A percentile compares a stretch with the other conserved stretches of the same genome.
Evolutionary conservation across 1,140 invertebrate genomes (phyloP).

Genomic region (Drosophila pseudoobscura): DNA sequence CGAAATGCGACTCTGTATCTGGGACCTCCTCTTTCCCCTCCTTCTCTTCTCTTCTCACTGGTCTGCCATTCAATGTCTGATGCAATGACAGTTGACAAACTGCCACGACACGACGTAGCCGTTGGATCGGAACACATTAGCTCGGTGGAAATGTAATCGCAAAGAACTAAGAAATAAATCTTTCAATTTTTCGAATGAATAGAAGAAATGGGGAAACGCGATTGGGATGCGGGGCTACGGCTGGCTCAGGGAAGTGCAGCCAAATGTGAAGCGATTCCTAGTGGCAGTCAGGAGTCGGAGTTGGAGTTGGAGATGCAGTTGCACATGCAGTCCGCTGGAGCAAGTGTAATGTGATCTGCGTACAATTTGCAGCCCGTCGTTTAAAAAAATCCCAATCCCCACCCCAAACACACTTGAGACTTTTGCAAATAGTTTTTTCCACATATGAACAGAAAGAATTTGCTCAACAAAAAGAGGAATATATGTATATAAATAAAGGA

Average conservation of each 20-base stretch:
- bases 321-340: conserved; percentile 49
- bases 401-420: conserved; percentile 73
- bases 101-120: conserved; percentile 49
- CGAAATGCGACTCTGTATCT: conserved; percentile 48
- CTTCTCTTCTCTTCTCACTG: not conserved
- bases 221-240: not conserved
- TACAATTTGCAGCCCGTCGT: conserved; percentile 74
- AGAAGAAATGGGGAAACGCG: not conserved
- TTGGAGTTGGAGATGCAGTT: conserved; percentile 18
- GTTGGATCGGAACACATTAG: conserved; percentile 78
- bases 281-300: conserved; percentile 21
- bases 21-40: not conserved
- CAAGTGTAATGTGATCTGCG: conserved; percentile 75
- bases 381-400: conserved; percentile 56
- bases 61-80: conserved; percentile 55
- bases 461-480: conserved; percentile 52
- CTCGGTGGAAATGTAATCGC: conserved; percentile 74
- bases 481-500: conserved; percentile 69
- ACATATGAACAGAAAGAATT: conserved; percentile 63
- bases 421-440: conserved; percentile 74
- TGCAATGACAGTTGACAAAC: conserved; percentile 76
- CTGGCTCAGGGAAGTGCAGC: conserved; percentile 54
- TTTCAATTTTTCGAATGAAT: conserved; percentile 76
- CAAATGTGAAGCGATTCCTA: conserved; percentile 73
- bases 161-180: conserved; percentile 80